These are phyloP conservation scores for Eupithecia vulgata DNA, from an alignment of 2,888 invertebrate genomes.

Conservation along the genomic window DNA sequence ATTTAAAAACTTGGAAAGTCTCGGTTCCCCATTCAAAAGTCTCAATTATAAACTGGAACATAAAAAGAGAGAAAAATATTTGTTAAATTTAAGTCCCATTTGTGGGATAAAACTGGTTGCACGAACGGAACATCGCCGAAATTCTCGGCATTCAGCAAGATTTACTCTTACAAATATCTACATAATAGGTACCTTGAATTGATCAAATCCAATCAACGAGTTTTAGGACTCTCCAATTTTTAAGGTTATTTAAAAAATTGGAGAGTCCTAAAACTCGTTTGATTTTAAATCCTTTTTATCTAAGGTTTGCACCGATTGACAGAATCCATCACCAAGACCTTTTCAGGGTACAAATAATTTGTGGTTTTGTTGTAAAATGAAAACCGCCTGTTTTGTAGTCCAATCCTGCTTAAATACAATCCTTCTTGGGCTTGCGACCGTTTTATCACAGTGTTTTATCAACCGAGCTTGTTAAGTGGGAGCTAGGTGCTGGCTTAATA, in stretches of 20 bases:
- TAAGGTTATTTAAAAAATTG: too few species aligned
- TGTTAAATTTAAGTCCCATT: too few species aligned
- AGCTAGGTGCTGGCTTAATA: conserved; percentile 33
- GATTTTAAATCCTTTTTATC: neutral
- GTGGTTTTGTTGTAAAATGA: conserved; percentile 24
- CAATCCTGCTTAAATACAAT: conserved; percentile 39
- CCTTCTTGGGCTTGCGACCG: conserved; percentile 34
- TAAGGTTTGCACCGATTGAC: neutral
- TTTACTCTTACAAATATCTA: neutral
- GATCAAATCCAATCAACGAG: neutral
- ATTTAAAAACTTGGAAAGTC: too few species aligned
- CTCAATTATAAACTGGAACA: too few species aligned
- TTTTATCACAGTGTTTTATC: conserved; percentile 51
- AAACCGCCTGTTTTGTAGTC: conserved; percentile 18
- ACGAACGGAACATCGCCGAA: neutral
- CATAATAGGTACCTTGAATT: neutral
- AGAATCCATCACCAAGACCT: neutral
- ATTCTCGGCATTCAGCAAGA: neutral
- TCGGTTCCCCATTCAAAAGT: too few species aligned
- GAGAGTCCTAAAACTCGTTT: neutral
- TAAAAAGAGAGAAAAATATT: too few species aligned
- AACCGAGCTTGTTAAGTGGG: conserved; percentile 44
- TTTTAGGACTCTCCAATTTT: too few species aligned
- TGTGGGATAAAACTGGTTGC: too few species aligned
- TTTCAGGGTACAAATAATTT: conserved; percentile 2